These are phyloP conservation scores for Sinonovacula constricta DNA, from an alignment of 1,140 invertebrate species.

Conservation along the genomic window DNA sequence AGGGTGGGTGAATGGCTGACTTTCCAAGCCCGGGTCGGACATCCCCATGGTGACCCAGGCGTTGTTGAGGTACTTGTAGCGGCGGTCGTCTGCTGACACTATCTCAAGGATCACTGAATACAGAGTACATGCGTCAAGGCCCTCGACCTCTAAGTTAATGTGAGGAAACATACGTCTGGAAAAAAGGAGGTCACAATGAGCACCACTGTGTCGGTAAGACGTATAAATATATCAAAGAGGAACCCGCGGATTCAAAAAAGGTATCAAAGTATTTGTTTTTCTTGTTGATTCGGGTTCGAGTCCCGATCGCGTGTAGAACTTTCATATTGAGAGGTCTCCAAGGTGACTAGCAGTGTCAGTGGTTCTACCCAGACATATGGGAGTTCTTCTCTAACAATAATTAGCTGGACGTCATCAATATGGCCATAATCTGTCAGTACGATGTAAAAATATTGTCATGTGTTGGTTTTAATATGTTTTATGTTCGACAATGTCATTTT, in stretches of 20 bases:
- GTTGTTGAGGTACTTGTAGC: conserved; percentile 59
- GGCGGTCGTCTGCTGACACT: conserved; percentile 47
- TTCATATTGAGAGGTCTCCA: not conserved
- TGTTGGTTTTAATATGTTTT: no score
- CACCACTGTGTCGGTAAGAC: not conserved
- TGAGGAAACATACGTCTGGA: conserved; percentile 65
- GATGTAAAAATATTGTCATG: no score
- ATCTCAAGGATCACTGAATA: conserved; percentile 55
- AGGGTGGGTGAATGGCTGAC: conserved; percentile 93
- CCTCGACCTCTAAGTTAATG: conserved; percentile 43
- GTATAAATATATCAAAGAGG: not conserved
- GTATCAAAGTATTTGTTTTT: not conserved
- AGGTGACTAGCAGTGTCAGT: not conserved
- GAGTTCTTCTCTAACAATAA: no score
- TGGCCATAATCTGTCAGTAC: no score
- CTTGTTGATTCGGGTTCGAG: not conserved
- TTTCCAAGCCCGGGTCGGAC: conserved; percentile 84
- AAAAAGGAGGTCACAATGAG: conserved; percentile 6
- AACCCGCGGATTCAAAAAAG: no score
- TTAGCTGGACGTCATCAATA: no score
- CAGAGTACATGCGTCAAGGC: conserved; percentile 29
- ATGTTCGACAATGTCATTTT: no score
- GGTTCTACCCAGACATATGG: not conserved
- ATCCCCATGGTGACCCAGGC: conserved; percentile 56
- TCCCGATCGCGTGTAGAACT: not conserved